A percentile compares a stretch with the other conserved stretches of the same genome.
Conservation (phyloP, 23 tunicate species). For the Botrylloides violaceus region DNA sequence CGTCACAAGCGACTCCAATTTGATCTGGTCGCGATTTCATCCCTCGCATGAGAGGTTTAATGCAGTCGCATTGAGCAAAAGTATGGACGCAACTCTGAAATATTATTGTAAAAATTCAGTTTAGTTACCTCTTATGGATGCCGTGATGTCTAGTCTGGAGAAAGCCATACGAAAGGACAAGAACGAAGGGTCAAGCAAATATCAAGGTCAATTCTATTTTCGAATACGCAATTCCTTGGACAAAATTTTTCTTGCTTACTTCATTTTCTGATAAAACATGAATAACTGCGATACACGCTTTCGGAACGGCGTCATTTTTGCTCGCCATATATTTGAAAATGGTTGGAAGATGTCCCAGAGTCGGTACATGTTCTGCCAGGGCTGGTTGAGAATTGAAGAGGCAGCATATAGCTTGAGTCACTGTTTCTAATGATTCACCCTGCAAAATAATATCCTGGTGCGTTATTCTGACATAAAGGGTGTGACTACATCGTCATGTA, state of each 20-base stretch:
- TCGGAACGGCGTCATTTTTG: constrained; percentile 74
- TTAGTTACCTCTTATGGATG: too few relatives aligned
- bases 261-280: constrained; percentile 71
- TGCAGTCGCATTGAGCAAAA: constrained; percentile 59
- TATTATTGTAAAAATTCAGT: too few relatives aligned
- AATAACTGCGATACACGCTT: constrained; percentile 60
- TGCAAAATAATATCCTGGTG: too few relatives aligned
- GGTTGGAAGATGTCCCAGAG: constrained; percentile 75
- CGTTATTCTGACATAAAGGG: too few relatives aligned
- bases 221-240: too few relatives aligned
- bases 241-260: constrained; percentile 42
- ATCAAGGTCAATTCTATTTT: too few relatives aligned
- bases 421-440: constrained; percentile 83
- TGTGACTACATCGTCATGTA: too few relatives aligned
- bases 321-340: constrained; percentile 71
- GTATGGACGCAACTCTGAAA: constrained; percentile 66
- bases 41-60: constrained; percentile 71
- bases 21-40: constrained; percentile 88
- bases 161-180: too few relatives aligned
- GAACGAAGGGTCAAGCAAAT: background rate
- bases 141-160: too few relatives aligned
- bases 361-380: constrained; percentile 67
- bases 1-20: constrained; percentile 71
- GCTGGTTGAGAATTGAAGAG: constrained; percentile 64
- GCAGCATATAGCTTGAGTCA: constrained; percentile 87